Evolutionary conservation across 2,797 vertebrate species (phyloP).

Genomic region (Enteromius treurensis): DNA sequence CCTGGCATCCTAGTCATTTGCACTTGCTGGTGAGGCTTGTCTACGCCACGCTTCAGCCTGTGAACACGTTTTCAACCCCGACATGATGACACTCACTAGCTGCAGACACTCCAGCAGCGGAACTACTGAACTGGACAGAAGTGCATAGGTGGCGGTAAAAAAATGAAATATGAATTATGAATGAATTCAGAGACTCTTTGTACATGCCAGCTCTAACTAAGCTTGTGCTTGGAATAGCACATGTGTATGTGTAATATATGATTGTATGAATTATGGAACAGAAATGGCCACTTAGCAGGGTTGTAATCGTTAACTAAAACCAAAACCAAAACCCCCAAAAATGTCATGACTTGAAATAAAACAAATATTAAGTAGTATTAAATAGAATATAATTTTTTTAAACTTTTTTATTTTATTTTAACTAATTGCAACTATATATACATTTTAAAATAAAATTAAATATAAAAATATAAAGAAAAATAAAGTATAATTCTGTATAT

Average conservation of each 20-base stretch:
- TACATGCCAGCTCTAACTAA: conserved; percentile 6
- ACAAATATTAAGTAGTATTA: background rate
- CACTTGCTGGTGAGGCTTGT: conserved; percentile 43
- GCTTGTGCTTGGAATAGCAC: conserved; percentile 32
- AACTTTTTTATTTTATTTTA: background rate
- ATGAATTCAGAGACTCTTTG: conserved; percentile 38
- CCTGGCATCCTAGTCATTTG: conserved; percentile 50
- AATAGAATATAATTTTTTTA: background rate
- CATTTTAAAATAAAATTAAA: no score
- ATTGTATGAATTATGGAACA: conserved; percentile 29
- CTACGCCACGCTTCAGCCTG: conserved; percentile 30
- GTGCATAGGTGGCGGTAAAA: conserved; percentile 23
- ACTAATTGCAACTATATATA: background rate
- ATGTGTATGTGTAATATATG: conserved; percentile 32
- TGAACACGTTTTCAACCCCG: conserved; percentile 33
- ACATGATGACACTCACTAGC: conserved; percentile 37
- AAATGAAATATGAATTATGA: conserved; percentile 40
- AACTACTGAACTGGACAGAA: conserved; percentile 15
- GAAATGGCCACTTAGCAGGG: background rate
- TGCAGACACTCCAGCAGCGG: conserved; percentile 19
- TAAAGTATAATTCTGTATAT: no score
- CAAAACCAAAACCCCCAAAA: background rate
- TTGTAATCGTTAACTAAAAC: background rate
- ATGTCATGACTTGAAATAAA: background rate
- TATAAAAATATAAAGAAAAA: no score